These are phyloP conservation scores for Poeciliopsis retropinna DNA, from an alignment of 2,113 vertebrate species.

Conservation along the genomic window DNA sequence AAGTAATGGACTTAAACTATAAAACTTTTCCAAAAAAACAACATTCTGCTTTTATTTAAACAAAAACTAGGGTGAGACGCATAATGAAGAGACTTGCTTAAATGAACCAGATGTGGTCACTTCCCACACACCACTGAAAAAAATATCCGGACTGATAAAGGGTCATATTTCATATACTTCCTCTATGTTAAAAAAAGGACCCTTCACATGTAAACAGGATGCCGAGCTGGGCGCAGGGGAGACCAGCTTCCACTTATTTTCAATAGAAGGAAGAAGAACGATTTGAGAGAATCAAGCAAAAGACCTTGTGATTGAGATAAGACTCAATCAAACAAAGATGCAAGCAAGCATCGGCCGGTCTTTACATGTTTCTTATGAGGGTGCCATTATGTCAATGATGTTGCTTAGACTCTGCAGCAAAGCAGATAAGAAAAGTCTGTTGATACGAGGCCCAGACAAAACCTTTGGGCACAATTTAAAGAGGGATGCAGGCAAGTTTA, in stretches of 20 bases:
- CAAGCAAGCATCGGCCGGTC: constrained; percentile 1
- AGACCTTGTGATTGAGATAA: constrained; percentile 12
- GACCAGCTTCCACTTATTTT: constrained; percentile 20
- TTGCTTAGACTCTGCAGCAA: background rate
- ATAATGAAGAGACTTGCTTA: constrained; percentile 5
- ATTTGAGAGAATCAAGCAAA: constrained; percentile 19
- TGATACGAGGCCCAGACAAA: constrained; percentile 1
- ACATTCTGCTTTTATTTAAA: background rate
- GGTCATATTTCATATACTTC: constrained; percentile 48
- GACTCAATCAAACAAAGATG: constrained; percentile 18
- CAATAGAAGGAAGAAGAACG: constrained; percentile 54
- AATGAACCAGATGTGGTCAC: constrained; percentile 27
- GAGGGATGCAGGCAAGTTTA: background rate
- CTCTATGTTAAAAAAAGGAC: constrained; percentile 49
- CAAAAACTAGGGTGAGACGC: background rate
- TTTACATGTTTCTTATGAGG: background rate
- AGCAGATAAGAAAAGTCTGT: constrained; percentile 12
- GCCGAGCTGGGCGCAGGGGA: constrained; percentile 3
- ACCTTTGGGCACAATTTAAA: constrained; percentile 20
- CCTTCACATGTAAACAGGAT: constrained; percentile 67
- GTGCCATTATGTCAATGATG: background rate
- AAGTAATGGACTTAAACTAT: too few relatives aligned
- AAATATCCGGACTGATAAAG: constrained; percentile 35
- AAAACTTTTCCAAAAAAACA: too few relatives aligned
- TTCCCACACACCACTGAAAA: constrained; percentile 43